Percentiles rank a stretch among this genome's conserved stretches.
Evolutionary conservation across 2,797 vertebrate species (phyloP).

Genomic region (Alca torda): DNA sequence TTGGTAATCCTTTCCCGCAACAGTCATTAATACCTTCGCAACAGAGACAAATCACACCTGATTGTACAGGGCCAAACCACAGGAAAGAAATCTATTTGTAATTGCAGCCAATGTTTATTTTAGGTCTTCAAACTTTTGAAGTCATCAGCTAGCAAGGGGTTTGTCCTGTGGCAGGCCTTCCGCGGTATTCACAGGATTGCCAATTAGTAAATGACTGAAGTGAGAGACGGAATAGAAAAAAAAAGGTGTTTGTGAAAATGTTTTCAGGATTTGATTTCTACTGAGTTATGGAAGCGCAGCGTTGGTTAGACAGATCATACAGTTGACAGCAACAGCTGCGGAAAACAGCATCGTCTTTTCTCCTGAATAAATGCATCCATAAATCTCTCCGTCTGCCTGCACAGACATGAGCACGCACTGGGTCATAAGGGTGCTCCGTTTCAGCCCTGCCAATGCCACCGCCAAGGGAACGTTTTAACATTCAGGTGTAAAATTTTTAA

Average conservation of each 20-base stretch:
- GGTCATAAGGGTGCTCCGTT: not conserved
- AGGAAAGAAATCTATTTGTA: not conserved
- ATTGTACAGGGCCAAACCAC: not conserved
- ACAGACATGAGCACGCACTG: not conserved
- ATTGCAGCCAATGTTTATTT: not conserved
- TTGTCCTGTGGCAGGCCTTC: not conserved
- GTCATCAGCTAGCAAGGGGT: not conserved
- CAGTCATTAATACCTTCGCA: not conserved
- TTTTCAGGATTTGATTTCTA: not conserved
- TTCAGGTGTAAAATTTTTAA: not conserved
- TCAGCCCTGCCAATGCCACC: not conserved
- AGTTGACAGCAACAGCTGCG: not conserved
- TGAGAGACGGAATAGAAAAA: not conserved
- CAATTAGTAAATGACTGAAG: not conserved
- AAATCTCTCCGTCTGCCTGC: not conserved
- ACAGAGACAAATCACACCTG: not conserved
- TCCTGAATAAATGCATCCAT: not conserved
- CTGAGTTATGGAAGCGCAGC: not conserved
- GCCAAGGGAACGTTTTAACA: not conserved
- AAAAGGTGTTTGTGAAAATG: not conserved
- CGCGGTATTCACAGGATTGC: not conserved
- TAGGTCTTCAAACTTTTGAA: not conserved
- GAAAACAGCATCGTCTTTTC: not conserved
- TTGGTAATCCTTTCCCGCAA: not conserved
- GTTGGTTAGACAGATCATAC: not conserved